Evolutionary conservation across 2,888 invertebrate species (phyloP), one percentile per base, ranked within the genome.

Genomic region (Cryptus viduatorius): DNA sequence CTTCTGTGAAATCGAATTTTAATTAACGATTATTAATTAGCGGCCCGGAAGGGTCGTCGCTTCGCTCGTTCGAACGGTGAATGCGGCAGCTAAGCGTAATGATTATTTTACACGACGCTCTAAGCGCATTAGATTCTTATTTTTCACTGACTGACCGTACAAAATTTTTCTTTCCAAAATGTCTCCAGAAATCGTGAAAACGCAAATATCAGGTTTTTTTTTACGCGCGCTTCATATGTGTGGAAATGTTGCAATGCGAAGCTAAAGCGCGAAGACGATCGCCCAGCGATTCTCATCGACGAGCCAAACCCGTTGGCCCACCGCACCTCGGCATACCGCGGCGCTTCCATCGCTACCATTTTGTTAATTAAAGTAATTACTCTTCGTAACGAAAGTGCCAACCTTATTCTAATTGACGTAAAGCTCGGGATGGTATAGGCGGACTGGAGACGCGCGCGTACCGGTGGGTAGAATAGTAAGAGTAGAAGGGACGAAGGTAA

Each of bases 331-430:
- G 61, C 71, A 78, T 81, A 80, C 73, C 79, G 44, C 76, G 69
- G 59, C 64, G 59, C 59, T 56, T 67, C 59, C 69, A 48, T 78
- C 80, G 69, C 90, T 90, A 93, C 94, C 94, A 94, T 94, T 94
- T 94, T 94, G 94, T 94, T 94, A 94, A 94, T 94, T 94, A 94
- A 94, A 94, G 94, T 94, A 94, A 94, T 94, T 94, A 94, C 94
- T 94, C 94, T 94, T 94, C 94, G 94, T 93, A 93, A 89, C 92
- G 93, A 93, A 94, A 94, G 94, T 94, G 94, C 94, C 94, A 94
- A 93, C 94, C 94, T 94, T 94, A 94, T 94, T 94, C 94, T 94
- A 94, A 94, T 94, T 94, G 94, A 94, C 94, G 94, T 93, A 93
- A 92, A 94, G 93, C 94, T 93, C 89, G 61, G 61, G 29, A n/a